These are phyloP conservation scores for Anas capensis DNA, from an alignment of 2,797 vertebrate species.

Conservation along the genomic window DNA sequence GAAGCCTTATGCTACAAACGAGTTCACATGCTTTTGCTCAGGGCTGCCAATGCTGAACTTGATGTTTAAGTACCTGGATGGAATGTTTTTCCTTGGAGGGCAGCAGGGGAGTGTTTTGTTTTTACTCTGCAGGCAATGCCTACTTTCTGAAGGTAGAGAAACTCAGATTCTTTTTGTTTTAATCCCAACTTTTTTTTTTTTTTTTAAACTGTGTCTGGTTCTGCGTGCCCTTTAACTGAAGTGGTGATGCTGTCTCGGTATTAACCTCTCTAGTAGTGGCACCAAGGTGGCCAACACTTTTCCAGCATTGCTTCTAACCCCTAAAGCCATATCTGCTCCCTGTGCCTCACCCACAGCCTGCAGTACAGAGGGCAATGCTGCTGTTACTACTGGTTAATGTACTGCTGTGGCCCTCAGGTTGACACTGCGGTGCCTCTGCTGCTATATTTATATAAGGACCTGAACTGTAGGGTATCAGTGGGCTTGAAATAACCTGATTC, in stretches of 20 bases:
- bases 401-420: neutral
- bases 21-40: slow-evolving; percentile 55
- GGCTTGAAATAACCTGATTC: neutral
- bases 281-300: neutral
- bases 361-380: slow-evolving; percentile 47
- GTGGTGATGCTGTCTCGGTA: neutral
- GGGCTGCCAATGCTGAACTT: slow-evolving; percentile 12
- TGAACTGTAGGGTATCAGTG: neutral
- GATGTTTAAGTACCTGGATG: neutral
- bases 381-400: neutral
- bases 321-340: slow-evolving; percentile 70
- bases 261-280: neutral
- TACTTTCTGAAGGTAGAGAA: slow-evolving; percentile 6
- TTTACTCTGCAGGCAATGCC: neutral
- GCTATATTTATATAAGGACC: slow-evolving; percentile 50
- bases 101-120: neutral
- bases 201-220: neutral
- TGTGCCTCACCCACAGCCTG: slow-evolving; percentile 17
- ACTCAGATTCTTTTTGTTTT: neutral
- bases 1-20: slow-evolving; percentile 8
- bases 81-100: neutral
- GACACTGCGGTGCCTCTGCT: slow-evolving; percentile 45
- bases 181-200: neutral
- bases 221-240: neutral
- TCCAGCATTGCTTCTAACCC: slow-evolving; percentile 8